Base-by-base conservation (phyloP, 2,797 vertebrate genomes). In the Vireo griseus region DNA sequence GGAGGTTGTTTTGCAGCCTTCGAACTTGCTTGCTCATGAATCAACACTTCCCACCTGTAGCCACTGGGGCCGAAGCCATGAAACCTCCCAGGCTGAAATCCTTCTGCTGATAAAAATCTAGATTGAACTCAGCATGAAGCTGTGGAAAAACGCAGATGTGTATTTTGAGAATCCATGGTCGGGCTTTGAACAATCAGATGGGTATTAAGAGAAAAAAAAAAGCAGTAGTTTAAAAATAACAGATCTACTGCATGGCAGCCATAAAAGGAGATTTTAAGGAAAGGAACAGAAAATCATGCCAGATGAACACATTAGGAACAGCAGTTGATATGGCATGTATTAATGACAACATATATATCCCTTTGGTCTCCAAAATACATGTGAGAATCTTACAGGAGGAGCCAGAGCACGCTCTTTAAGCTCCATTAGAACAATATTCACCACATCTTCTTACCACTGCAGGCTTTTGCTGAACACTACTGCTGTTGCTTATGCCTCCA, bases 181-280 rank as follows among this genome's bases (percentile, higher is more conserved):
- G 0, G 44, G 52, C 88, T 96, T 96, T 88, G 90, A 92, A 95
- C 95, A 97, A 88, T 95, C 95, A 94, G 90, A 94, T 91, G 90
- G 94, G 90, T 86, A 94, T 96, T 91, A 93, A 54, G 77, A 84
- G 90, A 66, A 83, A 92, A 88, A 92, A 87, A 90, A 94, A 79
- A 76, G 72, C 54, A 11, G 76, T 75, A 79, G 87, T 97, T 96
- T 96, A 95, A 95, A 97, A 95, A 83, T 94, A 95, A 89, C 91
- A 94, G 33, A 84, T 94, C 80, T 93, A 65, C 79, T 95, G 94
- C 77, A 3, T 87, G 77, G 62, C 90, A 96, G 81, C 90, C 92
- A 85, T 94, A 96, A 96, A 93, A 97, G 95, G 91, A 94, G 94
- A 97, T 86, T 96, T 85, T 78, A 95, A 94, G 86, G 93, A 79